phyloP scores from a whole-genome alignment of 2,888 invertebrate genomes.

The Platycnemis pennipes region DNA sequence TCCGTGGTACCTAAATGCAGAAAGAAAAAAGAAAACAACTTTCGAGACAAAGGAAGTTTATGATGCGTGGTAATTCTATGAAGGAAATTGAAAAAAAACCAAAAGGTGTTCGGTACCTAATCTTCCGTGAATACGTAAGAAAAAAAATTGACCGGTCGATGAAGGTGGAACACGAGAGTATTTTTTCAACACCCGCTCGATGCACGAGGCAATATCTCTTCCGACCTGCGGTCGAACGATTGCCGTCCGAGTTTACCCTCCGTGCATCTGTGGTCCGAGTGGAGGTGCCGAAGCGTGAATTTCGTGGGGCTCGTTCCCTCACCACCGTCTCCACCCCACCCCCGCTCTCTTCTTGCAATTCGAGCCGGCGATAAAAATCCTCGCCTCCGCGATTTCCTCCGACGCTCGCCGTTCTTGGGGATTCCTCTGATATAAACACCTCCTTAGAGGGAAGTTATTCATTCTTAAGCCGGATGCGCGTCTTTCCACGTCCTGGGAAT shows the following conservation, averaged over 20 bases:
- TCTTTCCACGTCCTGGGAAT: background rate
- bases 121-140: background rate
- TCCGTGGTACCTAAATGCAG: too few relatives aligned
- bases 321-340: background rate
- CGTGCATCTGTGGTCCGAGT: background rate
- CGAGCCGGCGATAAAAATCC: background rate
- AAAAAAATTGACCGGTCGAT: background rate
- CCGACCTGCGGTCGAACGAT: background rate
- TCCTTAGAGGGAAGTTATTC: background rate
- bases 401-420: background rate
- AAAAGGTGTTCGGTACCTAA: background rate
- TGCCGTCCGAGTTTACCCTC: background rate
- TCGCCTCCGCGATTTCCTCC: background rate
- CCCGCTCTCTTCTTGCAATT: background rate
- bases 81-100: background rate
- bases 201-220: background rate
- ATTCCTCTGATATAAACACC: background rate
- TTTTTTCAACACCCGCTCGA: background rate
- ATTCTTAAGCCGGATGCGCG: background rate
- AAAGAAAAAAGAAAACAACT: too few relatives aligned
- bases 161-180: background rate
- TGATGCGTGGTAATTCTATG: background rate
- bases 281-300: constrained; percentile 18
- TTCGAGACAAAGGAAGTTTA: too few relatives aligned
- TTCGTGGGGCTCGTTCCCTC: background rate